These are phyloP conservation scores for Prionailurus viverrinus DNA, from an alignment of 2,113 vertebrate genomes.

Conservation along the genomic window DNA sequence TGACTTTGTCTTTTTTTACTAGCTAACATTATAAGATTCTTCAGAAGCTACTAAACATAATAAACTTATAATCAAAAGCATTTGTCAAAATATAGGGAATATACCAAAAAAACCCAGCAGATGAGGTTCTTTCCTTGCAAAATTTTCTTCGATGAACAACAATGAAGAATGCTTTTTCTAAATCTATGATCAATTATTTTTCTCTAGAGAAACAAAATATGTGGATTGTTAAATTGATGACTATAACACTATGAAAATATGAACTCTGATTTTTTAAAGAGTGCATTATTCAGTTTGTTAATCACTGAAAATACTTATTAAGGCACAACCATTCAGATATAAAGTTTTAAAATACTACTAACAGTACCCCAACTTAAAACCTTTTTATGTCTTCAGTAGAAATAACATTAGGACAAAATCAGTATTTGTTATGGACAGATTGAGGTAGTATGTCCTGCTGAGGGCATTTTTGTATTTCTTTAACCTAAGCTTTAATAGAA, in stretches of 20 bases:
- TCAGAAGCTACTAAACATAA: conserved; percentile 21
- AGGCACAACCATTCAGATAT: not conserved
- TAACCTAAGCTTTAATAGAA: conserved; percentile 40
- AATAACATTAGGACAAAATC: conserved; percentile 42
- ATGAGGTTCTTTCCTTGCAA: not conserved
- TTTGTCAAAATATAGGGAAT: not conserved
- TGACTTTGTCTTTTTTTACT: not conserved
- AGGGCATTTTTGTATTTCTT: conserved; percentile 8
- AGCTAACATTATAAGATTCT: not conserved
- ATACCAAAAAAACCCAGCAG: not conserved
- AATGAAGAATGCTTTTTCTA: not conserved
- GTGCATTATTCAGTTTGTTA: not conserved
- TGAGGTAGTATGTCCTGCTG: not conserved
- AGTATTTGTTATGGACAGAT: conserved; percentile 18
- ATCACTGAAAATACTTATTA: conserved; percentile 30
- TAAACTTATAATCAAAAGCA: conserved; percentile 40
- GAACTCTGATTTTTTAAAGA: not conserved
- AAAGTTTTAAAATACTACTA: not conserved
- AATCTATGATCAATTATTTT: conserved; percentile 49
- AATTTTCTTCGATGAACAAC: conserved; percentile 11
- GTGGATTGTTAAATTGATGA: not conserved
- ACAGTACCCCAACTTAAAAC: conserved; percentile 27
- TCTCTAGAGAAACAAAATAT: conserved; percentile 45
- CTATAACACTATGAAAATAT: conserved; percentile 15
- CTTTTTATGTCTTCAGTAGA: not conserved